Conservation (phyloP, 92 coral and sea anemone genomes). For the Porites rus region DNA sequence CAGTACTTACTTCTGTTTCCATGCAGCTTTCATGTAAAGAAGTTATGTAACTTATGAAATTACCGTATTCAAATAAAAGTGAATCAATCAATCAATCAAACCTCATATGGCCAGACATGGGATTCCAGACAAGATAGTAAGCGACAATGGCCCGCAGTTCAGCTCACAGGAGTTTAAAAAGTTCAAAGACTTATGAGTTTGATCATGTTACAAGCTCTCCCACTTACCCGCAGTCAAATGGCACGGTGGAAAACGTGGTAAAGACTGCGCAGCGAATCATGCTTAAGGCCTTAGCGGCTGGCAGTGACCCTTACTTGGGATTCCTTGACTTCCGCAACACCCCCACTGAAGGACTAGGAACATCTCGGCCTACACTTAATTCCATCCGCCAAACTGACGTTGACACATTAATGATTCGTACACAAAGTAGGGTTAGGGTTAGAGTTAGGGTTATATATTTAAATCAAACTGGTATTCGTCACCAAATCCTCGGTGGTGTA, state of each 20-base stretch:
- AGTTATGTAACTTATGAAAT: too few species aligned
- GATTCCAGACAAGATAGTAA: slow-evolving; percentile 7
- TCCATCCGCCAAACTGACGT: too few species aligned
- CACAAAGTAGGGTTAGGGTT: too few species aligned
- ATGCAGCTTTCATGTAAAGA: too few species aligned
- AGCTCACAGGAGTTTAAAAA: slow-evolving; percentile 37
- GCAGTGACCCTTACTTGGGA: slow-evolving; percentile 37
- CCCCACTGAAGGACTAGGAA: slow-evolving; percentile 35
- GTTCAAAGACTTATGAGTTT: slow-evolving; percentile 17
- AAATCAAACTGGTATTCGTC: too few species aligned
- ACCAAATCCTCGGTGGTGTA: too few species aligned
- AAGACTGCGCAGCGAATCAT: slow-evolving; percentile 3
- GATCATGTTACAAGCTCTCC: slow-evolving; percentile 36
- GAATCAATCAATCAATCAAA: too few species aligned
- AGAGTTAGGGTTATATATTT: too few species aligned
- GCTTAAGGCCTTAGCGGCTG: slow-evolving; percentile 29
- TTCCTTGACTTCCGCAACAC: slow-evolving; percentile 40
- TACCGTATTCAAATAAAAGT: too few species aligned
- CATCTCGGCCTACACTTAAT: not conserved
- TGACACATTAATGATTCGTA: too few species aligned
- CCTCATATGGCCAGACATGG: slow-evolving; percentile 31
- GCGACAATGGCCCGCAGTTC: slow-evolving; percentile 34
- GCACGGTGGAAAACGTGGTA: slow-evolving; percentile 13
- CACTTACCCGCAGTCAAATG: slow-evolving; percentile 23
- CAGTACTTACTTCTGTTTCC: too few species aligned